A percentile compares a stretch with the other conserved stretches of the same genome.
Evolutionary conservation across 2,888 invertebrate species (phyloP).

Genomic region (Cryptus viduatorius): DNA sequence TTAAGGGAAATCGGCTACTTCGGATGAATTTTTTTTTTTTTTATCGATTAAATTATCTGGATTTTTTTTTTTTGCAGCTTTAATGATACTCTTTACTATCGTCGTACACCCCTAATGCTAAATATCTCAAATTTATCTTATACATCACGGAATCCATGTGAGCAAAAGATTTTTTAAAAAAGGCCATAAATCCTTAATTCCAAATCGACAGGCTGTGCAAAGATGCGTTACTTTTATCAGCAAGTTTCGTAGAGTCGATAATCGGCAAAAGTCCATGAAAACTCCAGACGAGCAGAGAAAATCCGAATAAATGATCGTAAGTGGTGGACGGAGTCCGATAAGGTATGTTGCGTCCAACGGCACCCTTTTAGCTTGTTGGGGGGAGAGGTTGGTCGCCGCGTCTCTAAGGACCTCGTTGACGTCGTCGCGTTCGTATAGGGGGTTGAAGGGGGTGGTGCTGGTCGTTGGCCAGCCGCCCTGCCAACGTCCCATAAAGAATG

Average conservation of each 20-base stretch:
- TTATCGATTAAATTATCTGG: too few relatives aligned
- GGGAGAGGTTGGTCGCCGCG: conserved; percentile 32
- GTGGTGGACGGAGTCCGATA: conserved; percentile 83
- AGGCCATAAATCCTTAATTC: too few relatives aligned
- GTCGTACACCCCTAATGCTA: too few relatives aligned
- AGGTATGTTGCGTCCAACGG: conserved; percentile 70
- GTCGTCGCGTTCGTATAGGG: conserved; percentile 39
- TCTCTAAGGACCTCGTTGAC: conserved; percentile 63
- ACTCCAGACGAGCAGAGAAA: conserved; percentile 57
- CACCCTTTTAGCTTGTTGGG: conserved; percentile 50
- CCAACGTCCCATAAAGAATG: conserved; percentile 78
- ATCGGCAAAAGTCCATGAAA: conserved; percentile 14
- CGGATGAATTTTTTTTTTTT: too few relatives aligned
- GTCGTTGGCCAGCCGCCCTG: conserved; percentile 61
- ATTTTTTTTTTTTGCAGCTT: too few relatives aligned
- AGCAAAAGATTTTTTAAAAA: too few relatives aligned
- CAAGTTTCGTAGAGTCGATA: conserved; percentile 29
- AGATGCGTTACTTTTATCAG: conserved; percentile 38
- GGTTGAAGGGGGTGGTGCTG: conserved; percentile 48
- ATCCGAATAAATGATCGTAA: conserved; percentile 82
- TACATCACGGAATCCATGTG: too few relatives aligned
- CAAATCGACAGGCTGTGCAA: too few relatives aligned
- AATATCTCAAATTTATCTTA: too few relatives aligned
- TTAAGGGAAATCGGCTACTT: too few relatives aligned
- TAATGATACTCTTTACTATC: too few relatives aligned